Base-by-base conservation (phyloP, 2,797 vertebrate species). In the Sebastes jordani region DNA sequence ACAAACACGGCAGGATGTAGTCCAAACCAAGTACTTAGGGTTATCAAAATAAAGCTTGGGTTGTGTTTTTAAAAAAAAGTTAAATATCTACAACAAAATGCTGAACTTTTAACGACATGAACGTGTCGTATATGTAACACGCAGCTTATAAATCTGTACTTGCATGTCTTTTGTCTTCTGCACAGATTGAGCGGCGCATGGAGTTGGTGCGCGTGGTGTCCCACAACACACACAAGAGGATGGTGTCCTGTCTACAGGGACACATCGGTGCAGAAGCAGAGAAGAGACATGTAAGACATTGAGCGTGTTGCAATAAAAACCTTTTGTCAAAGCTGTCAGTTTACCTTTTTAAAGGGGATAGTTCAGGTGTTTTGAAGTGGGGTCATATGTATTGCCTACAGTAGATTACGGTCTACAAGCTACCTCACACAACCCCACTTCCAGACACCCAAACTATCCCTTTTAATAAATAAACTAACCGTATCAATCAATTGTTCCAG, bases 101-200 rank as follows among this genome's bases (percentile, higher is more conserved):
- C 8, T 60, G 14, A 16, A 29, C 8, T 11, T 56, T 25, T 9
- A n/a, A 20, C 23, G 16, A 55, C 11, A 56, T 22, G 2, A 59
- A 9, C 2, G 14, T 27, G 27, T 59, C 18, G 20, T 7, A 32
- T 49, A 20, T 46, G 42, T n/a, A 23, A 22, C 22, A 11, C 38
- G 59, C 49, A 22, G 63, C 22, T 55, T 18, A 11, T 29, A 13
- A 32, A 7, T 61, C 3, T 75, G 11, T 32, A 46, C 25, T 68
- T 42, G 6, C 55, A 2, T 46, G 18, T 49, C 16, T 76, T 58
- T 71, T 71, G 27, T 82, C 55, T 67, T 10, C 6, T 70, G 58
- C 55, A 64, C 92, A 99, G 99, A 99, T 99, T 0, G 99, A 99
- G 86, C 96, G 97, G 30, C 97, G 98, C n/a, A 97, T 99, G 92